A percentile compares a stretch with the other conserved stretches of the same genome.
These are phyloP conservation scores for Nestor notabilis DNA, from an alignment of 2,113 vertebrate genomes.

Conservation along the genomic window DNA sequence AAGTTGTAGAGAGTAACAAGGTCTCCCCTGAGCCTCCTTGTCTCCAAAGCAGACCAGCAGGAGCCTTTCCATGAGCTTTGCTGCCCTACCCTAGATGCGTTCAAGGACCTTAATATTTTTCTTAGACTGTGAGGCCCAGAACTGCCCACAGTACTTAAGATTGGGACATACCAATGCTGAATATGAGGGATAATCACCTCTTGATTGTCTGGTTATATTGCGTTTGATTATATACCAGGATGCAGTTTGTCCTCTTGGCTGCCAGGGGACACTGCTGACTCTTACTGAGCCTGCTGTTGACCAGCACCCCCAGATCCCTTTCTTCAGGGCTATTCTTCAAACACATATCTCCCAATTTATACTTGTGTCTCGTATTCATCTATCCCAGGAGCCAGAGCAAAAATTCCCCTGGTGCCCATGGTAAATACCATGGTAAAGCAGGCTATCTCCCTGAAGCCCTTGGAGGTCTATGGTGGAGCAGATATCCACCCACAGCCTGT, in stretches of 20 bases:
- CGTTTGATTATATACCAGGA: neutral
- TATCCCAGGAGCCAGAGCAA: neutral
- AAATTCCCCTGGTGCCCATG: neutral
- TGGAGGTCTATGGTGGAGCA: neutral
- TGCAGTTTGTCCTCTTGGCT: neutral
- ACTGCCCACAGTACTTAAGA: neutral
- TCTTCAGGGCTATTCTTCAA: neutral
- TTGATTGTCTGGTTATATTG: neutral
- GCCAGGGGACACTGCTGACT: neutral
- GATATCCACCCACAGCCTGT: neutral
- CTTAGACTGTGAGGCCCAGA: neutral
- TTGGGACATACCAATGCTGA: neutral
- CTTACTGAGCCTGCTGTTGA: neutral
- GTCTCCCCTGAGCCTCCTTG: neutral
- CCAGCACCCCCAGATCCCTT: neutral
- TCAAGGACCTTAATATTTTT: neutral
- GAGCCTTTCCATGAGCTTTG: no score
- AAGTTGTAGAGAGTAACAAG: no score
- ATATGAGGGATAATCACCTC: neutral
- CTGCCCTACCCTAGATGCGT: no score
- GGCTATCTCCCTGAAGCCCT: neutral
- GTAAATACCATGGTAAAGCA: neutral
- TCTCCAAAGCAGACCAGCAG: neutral
- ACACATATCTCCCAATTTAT: neutral
- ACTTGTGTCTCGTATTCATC: rapidly evolving